These are phyloP conservation scores for Palythoa grandis DNA, from an alignment of 92 coral and sea anemone species.

Conservation along the genomic window DNA sequence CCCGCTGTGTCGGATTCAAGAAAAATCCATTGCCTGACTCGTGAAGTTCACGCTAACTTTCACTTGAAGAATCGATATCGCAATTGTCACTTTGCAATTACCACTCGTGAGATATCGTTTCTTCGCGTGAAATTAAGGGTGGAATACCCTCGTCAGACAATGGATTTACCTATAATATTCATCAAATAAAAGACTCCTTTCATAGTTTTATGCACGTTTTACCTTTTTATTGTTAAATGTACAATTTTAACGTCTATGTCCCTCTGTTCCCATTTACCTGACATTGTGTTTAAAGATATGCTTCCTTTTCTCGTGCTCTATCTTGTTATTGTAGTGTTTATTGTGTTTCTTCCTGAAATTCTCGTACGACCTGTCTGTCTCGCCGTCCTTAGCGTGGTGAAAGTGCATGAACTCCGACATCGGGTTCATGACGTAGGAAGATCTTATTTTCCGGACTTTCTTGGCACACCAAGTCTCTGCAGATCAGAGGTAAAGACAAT, in stretches of 20 bases:
- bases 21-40: no score
- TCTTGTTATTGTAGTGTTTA: conserved; percentile 63
- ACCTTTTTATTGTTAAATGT: no score
- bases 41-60: no score
- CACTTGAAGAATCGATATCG: no score
- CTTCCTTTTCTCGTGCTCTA: conserved; percentile 85
- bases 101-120: no score
- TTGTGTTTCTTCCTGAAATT: conserved; percentile 73
- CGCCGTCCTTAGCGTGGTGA: conserved; percentile 78
- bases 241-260: neutral
- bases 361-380: conserved; percentile 69
- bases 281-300: conserved; percentile 95
- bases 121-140: no score
- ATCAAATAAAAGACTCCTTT: no score
- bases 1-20: no score
- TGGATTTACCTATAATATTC: no score
- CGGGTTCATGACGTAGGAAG: conserved; percentile 84
- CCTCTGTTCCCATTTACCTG: conserved; percentile 53
- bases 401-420: conserved; percentile 97
- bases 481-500: neutral
- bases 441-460: conserved; percentile 70
- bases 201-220: no score
- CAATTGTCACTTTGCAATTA: no score
- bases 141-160: no score
- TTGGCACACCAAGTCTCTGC: conserved; percentile 79